A percentile compares a stretch with the other conserved stretches of the same genome.
These are phyloP conservation scores for Amblyjoppa fuscipennis DNA, from an alignment of 2,888 invertebrate genomes.

Conservation along the genomic window DNA sequence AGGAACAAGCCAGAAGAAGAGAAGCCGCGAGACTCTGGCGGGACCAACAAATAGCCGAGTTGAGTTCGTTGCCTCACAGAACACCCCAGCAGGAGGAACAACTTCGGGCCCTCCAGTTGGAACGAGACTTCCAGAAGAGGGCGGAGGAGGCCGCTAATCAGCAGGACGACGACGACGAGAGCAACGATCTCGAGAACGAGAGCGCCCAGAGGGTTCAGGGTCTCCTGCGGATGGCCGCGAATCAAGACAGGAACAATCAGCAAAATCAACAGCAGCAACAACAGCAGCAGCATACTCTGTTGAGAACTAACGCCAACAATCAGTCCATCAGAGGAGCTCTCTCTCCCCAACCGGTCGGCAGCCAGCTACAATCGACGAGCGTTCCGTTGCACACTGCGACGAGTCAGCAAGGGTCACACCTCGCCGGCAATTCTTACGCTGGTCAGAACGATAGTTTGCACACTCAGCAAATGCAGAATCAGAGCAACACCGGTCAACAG, in stretches of 20 bases:
- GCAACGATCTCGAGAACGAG: conserved; percentile 84
- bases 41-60: conserved; percentile 94
- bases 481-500: conserved; percentile 52
- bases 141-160: conserved; percentile 92
- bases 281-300: conserved; percentile 76
- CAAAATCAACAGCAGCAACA: conserved; percentile 61
- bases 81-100: conserved; percentile 95
- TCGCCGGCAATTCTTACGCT: conserved; percentile 71
- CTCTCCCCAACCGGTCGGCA: conserved; percentile 83
- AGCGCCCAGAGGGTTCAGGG: conserved; percentile 86
- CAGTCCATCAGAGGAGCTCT: conserved; percentile 79
- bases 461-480: conserved; percentile 63
- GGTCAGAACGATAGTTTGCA: conserved; percentile 72
- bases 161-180: conserved; percentile 89
- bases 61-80: conserved; percentile 90
- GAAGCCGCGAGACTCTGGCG: conserved; percentile 93
- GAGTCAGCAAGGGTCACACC: conserved; percentile 76
- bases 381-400: conserved; percentile 80
- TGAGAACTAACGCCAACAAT: conserved; percentile 75
- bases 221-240: conserved; percentile 85
- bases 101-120: conserved; percentile 94
- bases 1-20: conserved; percentile 90
- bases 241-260: conserved; percentile 79
- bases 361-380: conserved; percentile 81
- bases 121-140: conserved; percentile 96